Base-by-base conservation (phyloP, 2,888 invertebrate genomes). In the Acutogordius australiensis region DNA sequence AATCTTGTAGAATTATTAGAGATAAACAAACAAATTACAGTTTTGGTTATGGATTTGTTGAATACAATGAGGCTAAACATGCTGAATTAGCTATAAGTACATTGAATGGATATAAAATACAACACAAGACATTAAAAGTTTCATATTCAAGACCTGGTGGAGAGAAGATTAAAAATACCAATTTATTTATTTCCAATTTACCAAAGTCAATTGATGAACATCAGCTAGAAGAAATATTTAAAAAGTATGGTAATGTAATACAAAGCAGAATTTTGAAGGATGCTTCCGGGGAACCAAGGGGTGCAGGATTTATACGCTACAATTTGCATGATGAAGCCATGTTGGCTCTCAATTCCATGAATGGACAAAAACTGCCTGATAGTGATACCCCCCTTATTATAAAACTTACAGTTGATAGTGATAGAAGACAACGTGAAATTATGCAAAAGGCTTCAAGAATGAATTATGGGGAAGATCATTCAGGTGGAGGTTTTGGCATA, bases 61-160 rank as follows among this genome's bases (percentile, higher is more conserved):
- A 51, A 51, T 51, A 51, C 26, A 8, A 51, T n/a, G 51, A 51
- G 8, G 18, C 8, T n/a, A 51, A 51, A 23, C 51, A 51, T 51
- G 51, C 51, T n/a, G 23, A 23, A 8, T 23, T 21, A 23, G 51
- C 51, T 21, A 51, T 51, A 21, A 51, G 51, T 23, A 51, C 26
- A 8, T 26, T 51, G 23, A 51, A 51, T 51, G 51, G 51, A 21
- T 51, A 51, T 51, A 51, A 51, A 26, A 23, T 23, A 23, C 51
- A 51, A 26, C 51, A 51, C 23, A 51, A 51, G 23, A 51, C 51
- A 4, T 23, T 51, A 8, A 51, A 51, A 51, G 51, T 51, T 23
- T 51, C 51, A 21, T 23, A 51, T 23, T 51, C 51, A 51, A 51
- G 51, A 23, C 51, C 51, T 51, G 51, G 51, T 51, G 51, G 51